phyloP scores from a whole-genome alignment of 1,140 invertebrate species.

The Trichonephila clavata region DNA sequence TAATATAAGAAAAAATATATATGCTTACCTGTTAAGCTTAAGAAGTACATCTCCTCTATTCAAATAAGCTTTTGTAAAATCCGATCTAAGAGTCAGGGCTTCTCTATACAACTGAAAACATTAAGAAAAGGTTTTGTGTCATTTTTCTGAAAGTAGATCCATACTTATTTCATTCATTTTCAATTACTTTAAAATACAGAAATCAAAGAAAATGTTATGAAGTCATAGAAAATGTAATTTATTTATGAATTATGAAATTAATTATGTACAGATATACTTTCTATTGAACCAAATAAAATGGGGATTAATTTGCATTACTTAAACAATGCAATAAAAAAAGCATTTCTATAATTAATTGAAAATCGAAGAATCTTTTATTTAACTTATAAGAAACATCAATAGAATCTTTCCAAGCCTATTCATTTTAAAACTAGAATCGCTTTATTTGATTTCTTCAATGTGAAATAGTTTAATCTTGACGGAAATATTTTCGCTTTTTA shows the following conservation, averaged over 20 bases:
- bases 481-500: neutral
- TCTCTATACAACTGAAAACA: constrained; percentile 80
- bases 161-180: no score
- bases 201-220: no score
- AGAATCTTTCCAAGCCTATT: neutral
- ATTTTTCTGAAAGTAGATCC: no score
- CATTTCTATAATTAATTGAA: neutral
- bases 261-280: no score
- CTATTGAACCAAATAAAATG: no score
- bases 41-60: constrained; percentile 82
- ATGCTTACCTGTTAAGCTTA: constrained; percentile 79
- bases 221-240: no score
- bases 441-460: neutral
- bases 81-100: constrained; percentile 81
- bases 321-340: neutral
- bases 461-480: neutral
- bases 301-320: no score
- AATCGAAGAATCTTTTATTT: neutral
- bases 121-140: no score
- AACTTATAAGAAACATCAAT: neutral
- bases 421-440: neutral
- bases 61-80: constrained; percentile 82
- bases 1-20: neutral
- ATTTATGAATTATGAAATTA: no score
- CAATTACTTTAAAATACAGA: no score